Percentiles rank a stretch among this genome's conserved stretches.
phyloP scores from a whole-genome alignment of 2,113 vertebrate genomes.

The Acanthochromis polyacanthus region DNA sequence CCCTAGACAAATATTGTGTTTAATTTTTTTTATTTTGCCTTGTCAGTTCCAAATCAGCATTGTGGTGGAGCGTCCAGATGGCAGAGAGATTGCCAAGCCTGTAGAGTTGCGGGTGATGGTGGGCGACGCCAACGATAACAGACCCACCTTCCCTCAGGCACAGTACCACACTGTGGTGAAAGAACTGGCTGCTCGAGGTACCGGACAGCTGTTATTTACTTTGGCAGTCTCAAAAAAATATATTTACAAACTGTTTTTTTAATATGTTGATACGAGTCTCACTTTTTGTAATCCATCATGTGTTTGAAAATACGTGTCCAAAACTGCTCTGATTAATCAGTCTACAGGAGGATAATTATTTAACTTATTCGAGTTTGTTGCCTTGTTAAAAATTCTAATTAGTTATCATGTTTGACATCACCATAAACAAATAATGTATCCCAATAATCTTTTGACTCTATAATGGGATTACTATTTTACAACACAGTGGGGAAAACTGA shows the following conservation, averaged over 20 bases:
- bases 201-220: background rate
- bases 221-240: background rate
- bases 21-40: slow-evolving; percentile 33
- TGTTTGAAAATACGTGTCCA: too few species aligned
- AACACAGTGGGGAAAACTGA: slow-evolving; percentile 12
- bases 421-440: background rate
- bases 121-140: slow-evolving; percentile 84
- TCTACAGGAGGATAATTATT: slow-evolving; percentile 8
- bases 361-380: background rate
- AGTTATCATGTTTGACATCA: background rate
- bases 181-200: slow-evolving; percentile 76
- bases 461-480: slow-evolving; percentile 29
- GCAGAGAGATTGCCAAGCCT: slow-evolving; percentile 80
- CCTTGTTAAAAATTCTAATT: background rate
- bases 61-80: slow-evolving; percentile 81
- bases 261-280: background rate
- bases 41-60: slow-evolving; percentile 80
- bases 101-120: slow-evolving; percentile 81
- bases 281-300: background rate
- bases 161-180: slow-evolving; percentile 84
- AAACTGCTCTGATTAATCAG: background rate
- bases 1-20: background rate
- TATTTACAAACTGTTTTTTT: background rate
- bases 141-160: slow-evolving; percentile 80
- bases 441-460: background rate